Base-by-base conservation (phyloP, 2,113 vertebrate genomes). In the Psettodes erumei region DNA sequence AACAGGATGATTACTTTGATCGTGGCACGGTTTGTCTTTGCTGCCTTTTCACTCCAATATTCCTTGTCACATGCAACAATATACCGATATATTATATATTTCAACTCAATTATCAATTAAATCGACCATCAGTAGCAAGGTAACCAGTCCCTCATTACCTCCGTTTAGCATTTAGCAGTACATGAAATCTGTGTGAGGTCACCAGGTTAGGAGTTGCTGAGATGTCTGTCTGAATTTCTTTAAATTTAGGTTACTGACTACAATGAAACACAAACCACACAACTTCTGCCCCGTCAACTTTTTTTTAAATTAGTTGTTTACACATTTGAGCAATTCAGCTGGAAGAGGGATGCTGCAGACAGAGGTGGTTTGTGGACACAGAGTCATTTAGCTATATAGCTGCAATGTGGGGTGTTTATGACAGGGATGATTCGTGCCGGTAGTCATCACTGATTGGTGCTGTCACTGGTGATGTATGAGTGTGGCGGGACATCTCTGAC, bases 381-480 rank as follows among this genome's bases (percentile, higher is more conserved):
- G 21, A 35, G 21, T 69, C 16, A 16, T 80, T 75, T 62, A 35
- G 53, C 59, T 25, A 6, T 54, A 66, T 18, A 28, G 61, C 69
- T 55, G 42, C 21, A 74, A 15, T 72, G 38, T 43, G 48, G 25
- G 25, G 30, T 53, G 28, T 88, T 84, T 79, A 77, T 81, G 79
- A 79, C 67, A 51, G 32, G 9, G 79, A 82, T 48, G 77, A 80
- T 67, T 75, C 58, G 40, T 54, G 77, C 71, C 53, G 61, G 66
- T 65, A 65, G 68, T 81, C 71, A 72, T 77, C 71, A 65, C 56
- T 80, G 81, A 79, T 86, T 65, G 76, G 28, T 81, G 79, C 90
- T 93, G 90, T 92, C 89, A 84, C 4, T 3, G 45, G 75, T 84
- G 90, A 94, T 93, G 68, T 89, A 86, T 71, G 83, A 88, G 82